Evolutionary conservation across 2,797 vertebrate species (phyloP), one percentile per base, ranked within the genome.

Genomic region (Antennarius maculatus): DNA sequence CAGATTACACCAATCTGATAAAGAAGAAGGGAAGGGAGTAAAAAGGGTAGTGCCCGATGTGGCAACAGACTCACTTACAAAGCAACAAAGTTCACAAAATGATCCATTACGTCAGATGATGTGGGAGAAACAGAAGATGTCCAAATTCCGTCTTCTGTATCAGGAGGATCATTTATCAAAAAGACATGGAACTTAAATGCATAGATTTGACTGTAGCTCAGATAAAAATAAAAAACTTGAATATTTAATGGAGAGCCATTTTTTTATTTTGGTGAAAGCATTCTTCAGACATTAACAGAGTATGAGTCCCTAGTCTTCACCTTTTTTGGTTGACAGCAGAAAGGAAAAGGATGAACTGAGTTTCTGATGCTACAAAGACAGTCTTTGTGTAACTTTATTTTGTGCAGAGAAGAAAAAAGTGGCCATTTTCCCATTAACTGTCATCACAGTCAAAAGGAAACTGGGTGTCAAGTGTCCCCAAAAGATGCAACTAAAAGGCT

Each of bases 341-440:
- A 87, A 85, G 83, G 83, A 86, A 84, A 76, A 87, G 65, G 83
- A 86, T 52, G 84, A 82, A 80, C 74, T 50, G 3, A 77, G 70
- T 75, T 66, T 80, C 28, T 69, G 76, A 83, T 59, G 14, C 34
- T 67, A 69, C 79, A 88, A 85, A 88, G 82, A 86, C 80, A 66
- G 78, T 41, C 46, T 76, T 79, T 88, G 81, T 86, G 71, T 69
- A 65, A 76, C 75, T 81, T 70, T 76, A 81, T 81, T 76, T 75
- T 8, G 69, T 71, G 42, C 31, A 37, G 61, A 66, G 78, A 78
- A 80, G 83, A 76, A 86, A 86, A 86, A 85, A 88, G 79, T 71
- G 69, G 84, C 76, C 4, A 86, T 89, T 91, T 88, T 90, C 78
- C 74, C 65, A 67, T 57, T 77, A 79, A 83, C 87, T 82, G 76